Evolutionary conservation across 2,888 invertebrate genomes (phyloP), one percentile per base, ranked within the genome.

Genomic region (Polydrusus tereticollis): DNA sequence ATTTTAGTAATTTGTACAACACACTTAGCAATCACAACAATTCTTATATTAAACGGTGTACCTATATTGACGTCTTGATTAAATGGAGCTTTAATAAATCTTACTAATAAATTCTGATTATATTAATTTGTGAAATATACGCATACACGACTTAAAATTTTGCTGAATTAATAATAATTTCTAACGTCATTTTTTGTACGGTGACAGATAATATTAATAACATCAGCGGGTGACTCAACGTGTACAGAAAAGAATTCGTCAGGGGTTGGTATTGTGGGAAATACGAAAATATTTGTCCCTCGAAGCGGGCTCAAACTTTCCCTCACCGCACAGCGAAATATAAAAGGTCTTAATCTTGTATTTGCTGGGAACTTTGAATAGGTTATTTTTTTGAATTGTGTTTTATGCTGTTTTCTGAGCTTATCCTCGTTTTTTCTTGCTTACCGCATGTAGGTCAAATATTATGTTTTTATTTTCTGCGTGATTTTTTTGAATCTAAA

Each of bases 191-290:
- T 41, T 5, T 47, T 23, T 47, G 21, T 47, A 23, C 47, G 47
- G 23, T 47, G 47, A 47, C 47, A 47, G 47, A 47, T 23, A 47
- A 47, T 23, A 21, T 47, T 47, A 47, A 47, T 47, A 47, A 47
- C 47, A 23, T 47, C 3, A 21, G 21, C 47, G 21, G 16, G 23
- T 47, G 47, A 47, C 47, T 47, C 47, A 47, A 21, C n/a, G 20
- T 12, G 41, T 41, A 16, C 47, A 21, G 47, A 47, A 21, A 21
- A 21, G 47, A 47, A 47, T 47, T 47, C 23, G 47, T 47, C n/a
- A 23, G 16, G 47, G 47, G 23, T 47, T 12, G 14, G 41, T n/a
- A 36, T 47, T 47, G 47, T 21, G 47, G 47, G 47, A 47, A 47
- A 47, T 21, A 47, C 21, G 47, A 20, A 47, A 47, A 47, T 47